Base-by-base conservation (phyloP, 2,888 invertebrate species). In the Dorcus hopei region DNA sequence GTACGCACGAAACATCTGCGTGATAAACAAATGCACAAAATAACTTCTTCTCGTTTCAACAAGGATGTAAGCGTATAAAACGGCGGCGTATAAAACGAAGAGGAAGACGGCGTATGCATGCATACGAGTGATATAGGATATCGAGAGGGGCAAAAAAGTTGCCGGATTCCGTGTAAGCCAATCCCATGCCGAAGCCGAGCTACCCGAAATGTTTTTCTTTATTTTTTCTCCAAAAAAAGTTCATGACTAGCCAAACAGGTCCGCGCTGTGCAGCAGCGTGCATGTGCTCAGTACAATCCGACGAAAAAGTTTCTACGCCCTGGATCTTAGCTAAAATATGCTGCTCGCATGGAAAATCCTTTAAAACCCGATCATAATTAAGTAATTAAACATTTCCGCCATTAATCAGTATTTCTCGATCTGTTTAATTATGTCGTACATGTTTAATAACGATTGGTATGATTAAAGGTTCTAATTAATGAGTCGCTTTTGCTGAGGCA, bases 141-240 rank as follows among this genome's bases (percentile, higher is more conserved):
- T 53, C 53, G 41, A 57, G 54, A 58, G 54, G 54, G 59, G 38
- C 58, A 55, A 57, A 58, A 61, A 56, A 51, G 51, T 47, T 54
- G 54, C 38, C 48, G 52, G 51, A 53, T 52, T 59, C 48, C 45
- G 48, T 50, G 49, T 55, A 42, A 55, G 54, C 61, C 59, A 63
- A 63, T 61, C 59, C 54, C 49, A 56, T 49, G 57, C 49, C 51
- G 55, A 56, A 57, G 57, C 57, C 49, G 26, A 57, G 57, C 58
- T 50, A 49, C 58, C 49, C 49, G 51, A 61, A 52, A 57, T 49
- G 50, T 54, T 61, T 60, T 63, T 61, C 51, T 55, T 54, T 61
- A 53, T 57, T 58, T 55, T 57, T 57, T 47, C 54, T 50, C 43
- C 49, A 48, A 52, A 50, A 61, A 56, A 59, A 61, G 58, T 45